Percentiles rank a stretch among this genome's conserved stretches.
These are phyloP conservation scores for Campoplex nolae DNA, from an alignment of 2,888 invertebrate species.

Conservation along the genomic window DNA sequence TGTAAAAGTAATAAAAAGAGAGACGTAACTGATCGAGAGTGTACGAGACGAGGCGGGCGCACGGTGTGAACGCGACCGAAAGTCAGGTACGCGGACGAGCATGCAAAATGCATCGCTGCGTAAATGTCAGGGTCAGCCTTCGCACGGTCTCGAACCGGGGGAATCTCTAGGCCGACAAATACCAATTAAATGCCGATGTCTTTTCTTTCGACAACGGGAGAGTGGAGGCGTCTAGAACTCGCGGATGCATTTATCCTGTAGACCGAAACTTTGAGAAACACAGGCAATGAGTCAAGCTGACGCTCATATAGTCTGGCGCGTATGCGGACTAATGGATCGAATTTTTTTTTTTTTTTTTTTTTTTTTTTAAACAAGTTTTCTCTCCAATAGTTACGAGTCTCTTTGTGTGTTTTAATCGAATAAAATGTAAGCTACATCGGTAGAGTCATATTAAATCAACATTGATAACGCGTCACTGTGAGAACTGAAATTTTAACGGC, in stretches of 20 bases:
- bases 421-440: not conserved
- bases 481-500: slow-evolving; percentile 46
- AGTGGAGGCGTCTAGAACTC: slow-evolving; percentile 34
- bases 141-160: slow-evolving; percentile 63
- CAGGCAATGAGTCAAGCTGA: slow-evolving; percentile 42
- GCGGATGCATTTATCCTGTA: slow-evolving; percentile 23
- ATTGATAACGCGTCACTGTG: slow-evolving; percentile 39
- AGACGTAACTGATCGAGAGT: too few relatives aligned
- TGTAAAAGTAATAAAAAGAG: not conserved
- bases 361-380: not conserved
- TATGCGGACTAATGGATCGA: not conserved
- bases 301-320: not conserved
- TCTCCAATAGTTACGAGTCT: not conserved
- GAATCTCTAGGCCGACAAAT: slow-evolving; percentile 70
- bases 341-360: not conserved
- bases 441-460: slow-evolving; percentile 3
- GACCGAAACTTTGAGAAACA: slow-evolving; percentile 15
- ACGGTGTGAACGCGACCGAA: slow-evolving; percentile 71
- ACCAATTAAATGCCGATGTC: slow-evolving; percentile 74
- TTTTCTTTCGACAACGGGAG: slow-evolving; percentile 45
- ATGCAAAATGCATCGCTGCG: slow-evolving; percentile 75
- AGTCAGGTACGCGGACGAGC: slow-evolving; percentile 61
- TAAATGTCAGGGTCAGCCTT: slow-evolving; percentile 78
- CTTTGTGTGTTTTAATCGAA: not conserved
- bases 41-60: not conserved